phyloP scores from a whole-genome alignment of 2,797 vertebrate genomes.

The Schizopygopsis pylzovi region DNA sequence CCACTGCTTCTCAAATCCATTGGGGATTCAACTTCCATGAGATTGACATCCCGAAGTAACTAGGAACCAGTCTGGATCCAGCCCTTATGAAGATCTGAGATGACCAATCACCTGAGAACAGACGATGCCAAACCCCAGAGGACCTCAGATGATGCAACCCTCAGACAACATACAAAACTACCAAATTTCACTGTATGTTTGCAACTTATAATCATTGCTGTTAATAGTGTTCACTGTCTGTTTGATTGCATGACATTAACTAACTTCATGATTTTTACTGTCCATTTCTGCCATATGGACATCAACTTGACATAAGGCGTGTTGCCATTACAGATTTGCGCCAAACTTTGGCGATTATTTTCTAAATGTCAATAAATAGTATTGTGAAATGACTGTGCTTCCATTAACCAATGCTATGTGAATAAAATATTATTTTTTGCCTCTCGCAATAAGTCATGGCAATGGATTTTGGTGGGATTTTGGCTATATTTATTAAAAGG shows the following conservation, averaged over 20 bases:
- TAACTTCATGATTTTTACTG: neutral
- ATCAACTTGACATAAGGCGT: neutral
- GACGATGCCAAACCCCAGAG: neutral
- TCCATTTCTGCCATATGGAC: no score
- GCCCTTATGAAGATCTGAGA: neutral
- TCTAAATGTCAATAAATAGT: no score
- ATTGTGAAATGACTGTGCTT: no score
- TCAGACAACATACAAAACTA: neutral
- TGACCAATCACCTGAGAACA: neutral
- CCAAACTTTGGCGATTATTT: no score
- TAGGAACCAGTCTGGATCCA: neutral
- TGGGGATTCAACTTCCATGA: neutral
- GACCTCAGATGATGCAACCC: neutral
- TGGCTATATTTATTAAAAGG: no score
- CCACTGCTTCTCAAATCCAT: constrained; percentile 8
- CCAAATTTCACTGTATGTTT: no score
- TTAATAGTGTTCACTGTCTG: neutral
- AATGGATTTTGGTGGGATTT: no score
- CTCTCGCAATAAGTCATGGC: no score
- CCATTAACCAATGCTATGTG: no score
- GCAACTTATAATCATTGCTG: no score
- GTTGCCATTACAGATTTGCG: no score
- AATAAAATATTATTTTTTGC: no score
- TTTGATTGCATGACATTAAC: neutral
- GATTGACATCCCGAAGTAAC: neutral